Conservation (phyloP, 2,797 vertebrate genomes). For the Heterohyrax brucei region DNA sequence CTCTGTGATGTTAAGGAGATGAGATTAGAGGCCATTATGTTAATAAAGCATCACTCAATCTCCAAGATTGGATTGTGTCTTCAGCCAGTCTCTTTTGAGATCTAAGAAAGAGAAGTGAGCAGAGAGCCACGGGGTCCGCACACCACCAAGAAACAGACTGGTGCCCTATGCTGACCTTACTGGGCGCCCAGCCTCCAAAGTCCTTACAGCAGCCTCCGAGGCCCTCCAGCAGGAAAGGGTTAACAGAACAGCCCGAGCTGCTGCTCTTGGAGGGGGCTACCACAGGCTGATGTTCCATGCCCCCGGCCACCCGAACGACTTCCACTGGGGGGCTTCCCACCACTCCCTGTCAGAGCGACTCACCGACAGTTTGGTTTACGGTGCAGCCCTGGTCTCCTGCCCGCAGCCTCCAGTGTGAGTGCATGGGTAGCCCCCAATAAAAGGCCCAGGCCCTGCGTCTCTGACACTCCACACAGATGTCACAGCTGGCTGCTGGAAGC, state of each 20-base stretch:
- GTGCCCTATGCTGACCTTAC: not conserved
- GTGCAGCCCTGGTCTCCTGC: not conserved
- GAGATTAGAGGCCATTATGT: too few relatives aligned
- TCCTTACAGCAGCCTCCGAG: accelerated
- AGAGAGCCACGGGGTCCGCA: not conserved
- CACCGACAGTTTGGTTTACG: too few relatives aligned
- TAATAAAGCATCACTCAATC: too few relatives aligned
- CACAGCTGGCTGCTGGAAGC: not conserved
- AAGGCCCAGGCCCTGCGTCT: not conserved
- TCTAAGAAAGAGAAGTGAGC: too few relatives aligned
- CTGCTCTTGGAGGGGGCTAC: not conserved
- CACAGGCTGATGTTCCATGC: not conserved
- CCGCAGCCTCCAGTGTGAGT: not conserved
- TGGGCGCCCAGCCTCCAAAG: not conserved
- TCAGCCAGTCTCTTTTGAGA: too few relatives aligned
- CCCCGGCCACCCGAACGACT: too few relatives aligned
- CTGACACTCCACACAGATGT: accelerated
- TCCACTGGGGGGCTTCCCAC: not conserved
- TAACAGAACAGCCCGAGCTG: not conserved
- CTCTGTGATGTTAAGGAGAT: too few relatives aligned
- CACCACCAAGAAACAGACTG: not conserved
- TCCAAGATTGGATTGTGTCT: too few relatives aligned
- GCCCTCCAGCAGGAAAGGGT: not conserved
- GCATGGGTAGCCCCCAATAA: too few relatives aligned
- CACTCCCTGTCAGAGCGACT: not conserved